Evolutionary conservation across 1,140 invertebrate species (phyloP).

Genomic region (Tribolium madens): DNA sequence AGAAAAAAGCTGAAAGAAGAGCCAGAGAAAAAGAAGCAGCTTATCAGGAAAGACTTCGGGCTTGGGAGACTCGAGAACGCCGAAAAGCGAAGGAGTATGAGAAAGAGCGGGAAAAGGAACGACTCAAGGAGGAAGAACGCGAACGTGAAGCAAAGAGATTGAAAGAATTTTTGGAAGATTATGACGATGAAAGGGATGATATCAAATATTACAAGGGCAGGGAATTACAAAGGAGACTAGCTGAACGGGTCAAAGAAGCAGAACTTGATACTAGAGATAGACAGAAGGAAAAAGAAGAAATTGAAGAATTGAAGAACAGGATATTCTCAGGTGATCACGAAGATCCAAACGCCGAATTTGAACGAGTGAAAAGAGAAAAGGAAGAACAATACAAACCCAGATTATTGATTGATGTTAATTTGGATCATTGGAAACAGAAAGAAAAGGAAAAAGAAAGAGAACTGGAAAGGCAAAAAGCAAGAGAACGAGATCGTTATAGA

Average conservation of each 20-base stretch:
- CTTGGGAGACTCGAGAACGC: slow-evolving; percentile 94
- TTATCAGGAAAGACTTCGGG: slow-evolving; percentile 85
- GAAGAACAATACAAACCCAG: slow-evolving; percentile 89
- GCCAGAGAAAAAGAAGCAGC: slow-evolving; percentile 93
- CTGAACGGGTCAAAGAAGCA: slow-evolving; percentile 91
- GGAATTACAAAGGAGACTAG: slow-evolving; percentile 87
- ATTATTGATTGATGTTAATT: slow-evolving; percentile 77
- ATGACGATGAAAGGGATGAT: slow-evolving; percentile 97
- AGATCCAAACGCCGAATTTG: slow-evolving; percentile 87
- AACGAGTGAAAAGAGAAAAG: slow-evolving; percentile 79
- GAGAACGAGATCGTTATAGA: slow-evolving; percentile 67
- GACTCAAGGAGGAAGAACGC: slow-evolving; percentile 85
- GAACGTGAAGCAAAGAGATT: slow-evolving; percentile 92
- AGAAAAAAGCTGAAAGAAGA: slow-evolving; percentile 90
- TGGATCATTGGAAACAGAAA: slow-evolving; percentile 69
- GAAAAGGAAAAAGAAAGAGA: slow-evolving; percentile 70
- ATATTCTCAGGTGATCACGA: slow-evolving; percentile 84
- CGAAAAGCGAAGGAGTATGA: slow-evolving; percentile 94
- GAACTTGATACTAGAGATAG: slow-evolving; percentile 91
- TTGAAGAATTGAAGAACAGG: slow-evolving; percentile 88
- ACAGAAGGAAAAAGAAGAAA: slow-evolving; percentile 90
- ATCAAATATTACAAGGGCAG: slow-evolving; percentile 97
- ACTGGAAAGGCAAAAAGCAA: slow-evolving; percentile 63
- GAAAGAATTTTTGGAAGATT: slow-evolving; percentile 98
- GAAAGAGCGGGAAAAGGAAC: slow-evolving; percentile 88